Conservation (phyloP, 1,140 invertebrate genomes). For the Lordiphosa collinella region DNA sequence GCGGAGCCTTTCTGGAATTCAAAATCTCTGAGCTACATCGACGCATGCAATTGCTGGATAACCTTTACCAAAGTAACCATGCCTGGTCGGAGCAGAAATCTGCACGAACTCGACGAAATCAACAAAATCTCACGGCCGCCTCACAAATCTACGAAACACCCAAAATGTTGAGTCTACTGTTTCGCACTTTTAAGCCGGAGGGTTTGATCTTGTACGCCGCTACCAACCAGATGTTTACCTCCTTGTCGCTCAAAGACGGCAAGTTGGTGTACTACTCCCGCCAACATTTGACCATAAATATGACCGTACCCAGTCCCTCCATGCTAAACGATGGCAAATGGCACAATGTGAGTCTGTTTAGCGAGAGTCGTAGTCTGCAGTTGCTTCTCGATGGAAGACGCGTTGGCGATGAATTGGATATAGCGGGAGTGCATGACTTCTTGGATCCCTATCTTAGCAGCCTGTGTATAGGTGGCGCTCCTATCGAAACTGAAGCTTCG, state of each 20-base stretch:
- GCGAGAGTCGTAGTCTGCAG: slow-evolving; percentile 85
- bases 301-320: slow-evolving; percentile 83
- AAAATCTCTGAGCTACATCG: slow-evolving; percentile 90
- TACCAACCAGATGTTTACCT: slow-evolving; percentile 92
- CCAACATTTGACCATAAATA: slow-evolving; percentile 88
- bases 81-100: slow-evolving; percentile 81
- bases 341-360: slow-evolving; percentile 90
- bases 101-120: slow-evolving; percentile 27
- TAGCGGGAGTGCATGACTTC: slow-evolving; percentile 92
- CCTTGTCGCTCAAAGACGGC: slow-evolving; percentile 87
- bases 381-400: slow-evolving; percentile 86
- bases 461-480: slow-evolving; percentile 88
- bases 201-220: slow-evolving; percentile 91
- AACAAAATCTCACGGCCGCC: slow-evolving; percentile 40
- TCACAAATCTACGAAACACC: slow-evolving; percentile 79
- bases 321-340: slow-evolving; percentile 89
- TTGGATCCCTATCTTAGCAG: slow-evolving; percentile 92
- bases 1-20: slow-evolving; percentile 89
- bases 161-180: slow-evolving; percentile 89
- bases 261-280: slow-evolving; percentile 88
- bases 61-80: slow-evolving; percentile 86
- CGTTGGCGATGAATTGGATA: slow-evolving; percentile 91
- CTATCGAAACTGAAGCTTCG: slow-evolving; percentile 81
- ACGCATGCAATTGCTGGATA: slow-evolving; percentile 90
- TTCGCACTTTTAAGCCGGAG: slow-evolving; percentile 87